Evolutionary conservation across 2,797 vertebrate species (phyloP), one percentile per base, ranked within the genome.

Genomic region (Euphonia xanthogaster): DNA sequence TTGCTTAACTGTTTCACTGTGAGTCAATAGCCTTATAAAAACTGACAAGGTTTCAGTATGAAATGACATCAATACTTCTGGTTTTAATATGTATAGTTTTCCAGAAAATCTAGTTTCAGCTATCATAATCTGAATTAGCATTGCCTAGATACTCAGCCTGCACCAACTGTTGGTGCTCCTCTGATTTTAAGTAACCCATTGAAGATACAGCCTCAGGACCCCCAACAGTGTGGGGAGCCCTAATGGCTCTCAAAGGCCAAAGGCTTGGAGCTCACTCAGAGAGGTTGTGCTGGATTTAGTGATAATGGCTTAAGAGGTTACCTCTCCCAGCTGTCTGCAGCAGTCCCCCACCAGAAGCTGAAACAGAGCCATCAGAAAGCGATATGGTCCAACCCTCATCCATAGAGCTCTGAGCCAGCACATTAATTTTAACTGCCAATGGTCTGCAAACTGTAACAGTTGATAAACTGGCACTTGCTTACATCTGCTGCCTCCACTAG

Each of bases 301-400:
- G 35, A 54, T 65, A 91, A 94, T 47, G 45, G 91, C 58, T 80
- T 44, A 83, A 88, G 85, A 86, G 75, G 87, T 90, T 93, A 68
- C 85, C 57, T 94, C 67, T 95, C 81, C 82, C 93, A 96, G 87
- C 85, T 95, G 94, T 80, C 94, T 80, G 93, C 91, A 88, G 65
- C 14, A 4, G 82, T 88, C 53, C n/a, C 50, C 66, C 90, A 93
- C 7, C 81, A 96, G 86, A 72, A 95, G 81, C 89, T 94, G 93
- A 92, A 94, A 92, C 78, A 73, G 31, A 93, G 85, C 93, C 87
- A 94, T 77, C 82, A 86, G 58, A 94, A 65, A 80, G 62, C 21
- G 27, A 54, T 45, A 17, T 8, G 65, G 87, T 80, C 35, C 85
- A 89, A 66, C 75, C 72, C n/a, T 68, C 68, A 83, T 17, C 39